Conservation (phyloP, 2,888 invertebrate genomes). For the Melieria crassipennis region DNA sequence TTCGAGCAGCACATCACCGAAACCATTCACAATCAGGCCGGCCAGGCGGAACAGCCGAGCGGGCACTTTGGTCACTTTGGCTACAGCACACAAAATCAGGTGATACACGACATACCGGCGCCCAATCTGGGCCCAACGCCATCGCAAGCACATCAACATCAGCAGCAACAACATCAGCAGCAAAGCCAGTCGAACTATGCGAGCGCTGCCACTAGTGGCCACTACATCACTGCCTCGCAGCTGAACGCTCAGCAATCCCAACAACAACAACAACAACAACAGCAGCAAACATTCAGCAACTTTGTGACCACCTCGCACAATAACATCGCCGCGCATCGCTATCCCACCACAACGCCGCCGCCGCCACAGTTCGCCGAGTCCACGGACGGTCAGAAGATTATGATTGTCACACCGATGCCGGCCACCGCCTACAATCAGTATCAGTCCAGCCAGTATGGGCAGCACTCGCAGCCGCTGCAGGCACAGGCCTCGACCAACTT, state of each 20-base stretch:
- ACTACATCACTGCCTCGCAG: constrained; percentile 20
- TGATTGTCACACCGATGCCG: constrained; percentile 63
- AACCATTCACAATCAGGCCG: constrained; percentile 44
- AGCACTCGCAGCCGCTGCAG: constrained; percentile 49
- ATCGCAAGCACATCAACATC: constrained; percentile 45
- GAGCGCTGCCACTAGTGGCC: constrained; percentile 19
- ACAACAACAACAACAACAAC: constrained; percentile 28
- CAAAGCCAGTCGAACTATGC: constrained; percentile 48
- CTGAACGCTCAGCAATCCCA: constrained; percentile 15
- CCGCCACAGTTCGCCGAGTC: constrained; percentile 60
- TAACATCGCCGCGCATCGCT: constrained; percentile 41
- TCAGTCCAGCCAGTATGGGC: constrained; percentile 39
- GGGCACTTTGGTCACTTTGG: constrained; percentile 41
- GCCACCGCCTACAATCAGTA: constrained; percentile 53
- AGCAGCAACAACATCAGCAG: constrained; percentile 39
- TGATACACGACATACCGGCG: constrained; percentile 63
- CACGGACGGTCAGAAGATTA: constrained; percentile 61
- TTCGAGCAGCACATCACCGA: constrained; percentile 81
- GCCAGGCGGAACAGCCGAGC: constrained; percentile 53
- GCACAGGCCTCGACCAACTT: constrained; percentile 53
- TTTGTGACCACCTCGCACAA: constrained; percentile 54
- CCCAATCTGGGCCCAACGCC: constrained; percentile 58
- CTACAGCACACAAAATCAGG: constrained; percentile 52
- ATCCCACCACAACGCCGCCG: constrained; percentile 42
- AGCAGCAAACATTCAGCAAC: constrained; percentile 50